These are phyloP conservation scores for Pandion haliaetus DNA, from an alignment of 2,113 vertebrate species.

Conservation along the genomic window DNA sequence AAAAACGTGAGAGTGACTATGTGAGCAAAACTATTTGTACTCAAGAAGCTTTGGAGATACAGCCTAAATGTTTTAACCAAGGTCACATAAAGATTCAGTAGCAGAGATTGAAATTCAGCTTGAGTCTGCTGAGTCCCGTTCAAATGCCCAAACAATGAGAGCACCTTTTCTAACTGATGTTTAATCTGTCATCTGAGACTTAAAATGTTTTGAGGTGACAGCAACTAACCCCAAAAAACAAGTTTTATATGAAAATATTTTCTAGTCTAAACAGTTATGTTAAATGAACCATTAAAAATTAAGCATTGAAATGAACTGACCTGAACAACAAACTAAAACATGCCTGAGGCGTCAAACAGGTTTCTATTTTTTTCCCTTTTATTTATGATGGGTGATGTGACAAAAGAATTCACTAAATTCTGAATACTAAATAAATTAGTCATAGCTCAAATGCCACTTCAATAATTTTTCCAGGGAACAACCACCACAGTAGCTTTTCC, in stretches of 20 bases:
- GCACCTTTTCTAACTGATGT: neutral
- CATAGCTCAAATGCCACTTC: conserved; percentile 66
- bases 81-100: neutral
- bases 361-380: conserved; percentile 72
- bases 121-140: neutral
- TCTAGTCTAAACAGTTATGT: conserved; percentile 49
- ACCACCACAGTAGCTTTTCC: neutral
- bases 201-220: conserved; percentile 49
- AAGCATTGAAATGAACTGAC: conserved; percentile 77
- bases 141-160: neutral
- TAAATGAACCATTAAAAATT: conserved; percentile 76
- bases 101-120: neutral
- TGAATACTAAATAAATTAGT: conserved; percentile 77
- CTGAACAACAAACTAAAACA: conserved; percentile 69
- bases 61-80: neutral
- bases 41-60: neutral
- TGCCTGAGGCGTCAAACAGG: conserved; percentile 71
- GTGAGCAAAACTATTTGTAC: neutral
- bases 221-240: conserved; percentile 30
- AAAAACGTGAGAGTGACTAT: neutral
- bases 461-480: conserved; percentile 49
- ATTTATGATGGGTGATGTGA: conserved; percentile 67
- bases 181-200: conserved; percentile 9
- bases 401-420: conserved; percentile 69
- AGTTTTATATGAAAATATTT: conserved; percentile 69